These are phyloP conservation scores for Silurus aristotelis DNA, from an alignment of 2,797 vertebrate species.

Conservation along the genomic window DNA sequence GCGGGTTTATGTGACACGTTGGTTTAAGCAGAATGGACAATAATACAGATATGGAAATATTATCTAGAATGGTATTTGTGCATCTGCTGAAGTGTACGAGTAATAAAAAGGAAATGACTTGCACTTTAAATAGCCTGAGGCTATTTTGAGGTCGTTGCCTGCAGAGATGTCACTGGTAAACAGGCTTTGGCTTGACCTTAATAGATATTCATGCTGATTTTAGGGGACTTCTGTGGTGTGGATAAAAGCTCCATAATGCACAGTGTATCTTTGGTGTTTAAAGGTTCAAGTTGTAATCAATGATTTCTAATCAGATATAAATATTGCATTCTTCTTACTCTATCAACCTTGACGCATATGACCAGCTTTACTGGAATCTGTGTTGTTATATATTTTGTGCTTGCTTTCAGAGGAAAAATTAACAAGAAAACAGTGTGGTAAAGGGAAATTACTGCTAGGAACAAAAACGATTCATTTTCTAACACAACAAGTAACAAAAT, in stretches of 20 bases:
- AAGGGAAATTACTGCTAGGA: neutral
- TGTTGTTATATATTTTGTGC: neutral
- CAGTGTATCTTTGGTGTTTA: neutral
- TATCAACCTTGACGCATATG: neutral
- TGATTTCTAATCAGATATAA: neutral
- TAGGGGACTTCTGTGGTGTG: neutral
- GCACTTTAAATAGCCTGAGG: slow-evolving; percentile 8
- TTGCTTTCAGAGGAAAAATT: neutral
- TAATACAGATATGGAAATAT: neutral
- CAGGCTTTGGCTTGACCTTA: slow-evolving; percentile 6
- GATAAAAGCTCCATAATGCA: neutral
- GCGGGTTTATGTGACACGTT: slow-evolving; percentile 39
- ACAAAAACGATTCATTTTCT: neutral
- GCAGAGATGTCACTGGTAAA: slow-evolving; percentile 6
- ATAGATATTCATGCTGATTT: slow-evolving; percentile 13
- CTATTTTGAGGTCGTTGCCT: slow-evolving; percentile 25
- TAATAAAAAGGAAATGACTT: slow-evolving; percentile 9
- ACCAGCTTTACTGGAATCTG: neutral
- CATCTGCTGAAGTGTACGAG: neutral
- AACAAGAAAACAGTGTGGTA: neutral
- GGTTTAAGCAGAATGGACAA: slow-evolving; percentile 14
- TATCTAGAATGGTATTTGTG: neutral
- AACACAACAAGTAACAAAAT: neutral
- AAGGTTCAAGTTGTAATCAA: neutral
- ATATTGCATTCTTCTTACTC: neutral